Evolutionary conservation across 2,113 vertebrate genomes (phyloP).

Genomic region (Gnathonemus longibarbis): DNA sequence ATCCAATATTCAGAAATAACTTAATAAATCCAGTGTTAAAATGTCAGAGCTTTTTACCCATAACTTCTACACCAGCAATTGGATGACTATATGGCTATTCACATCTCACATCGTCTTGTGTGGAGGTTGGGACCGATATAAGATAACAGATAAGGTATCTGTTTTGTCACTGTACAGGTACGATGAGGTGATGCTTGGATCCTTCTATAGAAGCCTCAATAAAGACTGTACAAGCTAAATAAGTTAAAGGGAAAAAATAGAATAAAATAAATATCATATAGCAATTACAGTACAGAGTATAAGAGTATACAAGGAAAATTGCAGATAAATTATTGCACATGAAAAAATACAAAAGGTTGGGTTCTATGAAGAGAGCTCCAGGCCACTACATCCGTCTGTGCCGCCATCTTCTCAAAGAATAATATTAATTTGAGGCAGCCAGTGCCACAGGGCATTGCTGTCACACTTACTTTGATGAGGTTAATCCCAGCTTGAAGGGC

Average conservation of each 20-base stretch:
- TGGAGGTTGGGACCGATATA: not conserved
- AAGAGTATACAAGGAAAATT: too few species aligned
- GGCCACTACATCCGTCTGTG: too few species aligned
- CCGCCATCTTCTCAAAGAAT: too few species aligned
- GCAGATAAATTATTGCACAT: not conserved
- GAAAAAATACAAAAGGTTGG: not conserved
- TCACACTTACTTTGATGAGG: constrained; percentile 65
- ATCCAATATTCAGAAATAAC: not conserved
- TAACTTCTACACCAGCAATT: not conserved
- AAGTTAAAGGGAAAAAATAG: too few species aligned
- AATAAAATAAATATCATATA: too few species aligned
- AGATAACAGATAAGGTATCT: too few species aligned
- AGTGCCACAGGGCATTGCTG: not conserved
- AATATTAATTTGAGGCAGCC: not conserved
- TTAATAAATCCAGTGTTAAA: not conserved
- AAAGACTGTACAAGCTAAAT: too few species aligned
- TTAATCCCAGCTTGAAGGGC: constrained; percentile 88
- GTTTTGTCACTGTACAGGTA: too few species aligned
- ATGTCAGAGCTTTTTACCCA: not conserved
- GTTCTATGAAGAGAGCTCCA: too few species aligned
- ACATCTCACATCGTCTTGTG: not conserved
- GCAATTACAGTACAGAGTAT: too few species aligned
- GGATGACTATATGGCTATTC: not conserved
- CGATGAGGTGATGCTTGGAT: too few species aligned
- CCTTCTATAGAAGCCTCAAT: too few species aligned